Conservation (phyloP, 2,113 vertebrate genomes). For the Lycaon pictus region DNA sequence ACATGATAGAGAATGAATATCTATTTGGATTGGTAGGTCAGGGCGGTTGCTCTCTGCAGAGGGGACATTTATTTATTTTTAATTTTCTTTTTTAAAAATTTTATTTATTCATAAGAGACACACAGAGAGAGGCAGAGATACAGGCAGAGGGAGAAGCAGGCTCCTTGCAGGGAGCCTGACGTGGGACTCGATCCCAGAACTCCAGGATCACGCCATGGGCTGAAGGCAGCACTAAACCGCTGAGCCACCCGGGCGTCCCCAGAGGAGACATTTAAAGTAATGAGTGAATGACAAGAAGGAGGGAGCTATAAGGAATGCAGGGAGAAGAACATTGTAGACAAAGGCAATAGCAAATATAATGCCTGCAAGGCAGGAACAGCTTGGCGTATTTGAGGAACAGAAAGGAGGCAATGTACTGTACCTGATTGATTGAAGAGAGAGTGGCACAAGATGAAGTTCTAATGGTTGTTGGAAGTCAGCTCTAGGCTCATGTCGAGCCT, state of each 20-base stretch:
- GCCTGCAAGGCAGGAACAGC: background rate
- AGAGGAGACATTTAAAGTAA: slow-evolving; percentile 11
- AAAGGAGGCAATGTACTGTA: background rate
- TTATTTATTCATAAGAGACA: too few species aligned
- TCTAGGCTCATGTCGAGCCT: background rate
- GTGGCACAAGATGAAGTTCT: background rate
- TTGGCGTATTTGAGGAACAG: slow-evolving; percentile 29
- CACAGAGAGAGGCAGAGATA: too few species aligned
- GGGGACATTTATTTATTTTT: background rate
- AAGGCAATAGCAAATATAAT: background rate
- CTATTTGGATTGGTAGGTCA: background rate
- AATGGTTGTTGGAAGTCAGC: background rate
- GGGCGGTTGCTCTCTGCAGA: background rate
- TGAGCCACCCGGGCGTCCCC: too few species aligned
- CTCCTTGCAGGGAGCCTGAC: too few species aligned
- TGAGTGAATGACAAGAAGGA: background rate
- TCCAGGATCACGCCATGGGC: too few species aligned
- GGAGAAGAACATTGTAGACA: background rate
- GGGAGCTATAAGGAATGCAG: background rate
- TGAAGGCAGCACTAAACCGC: too few species aligned
- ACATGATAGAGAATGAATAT: background rate
- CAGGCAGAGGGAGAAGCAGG: too few species aligned
- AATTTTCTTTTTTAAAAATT: too few species aligned
- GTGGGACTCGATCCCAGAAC: too few species aligned
- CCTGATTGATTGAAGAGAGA: background rate